Conservation (phyloP, 2,797 vertebrate genomes). For the Todus mexicanus region DNA sequence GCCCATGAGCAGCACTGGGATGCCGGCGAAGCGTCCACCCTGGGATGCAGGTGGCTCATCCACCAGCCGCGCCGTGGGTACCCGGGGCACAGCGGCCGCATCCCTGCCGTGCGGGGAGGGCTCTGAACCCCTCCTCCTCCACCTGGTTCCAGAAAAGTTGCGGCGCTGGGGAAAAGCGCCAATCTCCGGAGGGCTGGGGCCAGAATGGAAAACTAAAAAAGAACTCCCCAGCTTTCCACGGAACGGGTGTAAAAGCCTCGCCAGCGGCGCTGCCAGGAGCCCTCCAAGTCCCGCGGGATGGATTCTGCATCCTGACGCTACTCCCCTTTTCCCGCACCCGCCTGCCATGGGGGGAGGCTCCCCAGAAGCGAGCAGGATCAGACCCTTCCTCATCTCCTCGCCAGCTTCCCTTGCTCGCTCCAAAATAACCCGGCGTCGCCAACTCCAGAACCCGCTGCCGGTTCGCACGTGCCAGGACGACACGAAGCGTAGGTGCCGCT, state of each 20-base stretch:
- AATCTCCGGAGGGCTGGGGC: background rate
- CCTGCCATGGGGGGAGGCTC: background rate
- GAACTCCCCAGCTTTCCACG: background rate
- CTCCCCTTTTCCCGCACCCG: rapidly evolving
- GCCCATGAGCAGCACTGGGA: rapidly evolving
- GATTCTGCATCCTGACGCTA: background rate
- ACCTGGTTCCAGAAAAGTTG: background rate
- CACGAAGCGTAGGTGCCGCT: background rate
- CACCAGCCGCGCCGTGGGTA: rapidly evolving
- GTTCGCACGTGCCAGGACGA: background rate
- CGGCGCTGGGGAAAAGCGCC: background rate
- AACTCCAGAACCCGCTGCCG: background rate
- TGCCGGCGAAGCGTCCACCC: background rate
- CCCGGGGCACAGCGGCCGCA: rapidly evolving
- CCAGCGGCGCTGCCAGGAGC: background rate
- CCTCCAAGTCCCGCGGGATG: rapidly evolving
- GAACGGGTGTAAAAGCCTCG: background rate
- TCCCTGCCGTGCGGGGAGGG: rapidly evolving
- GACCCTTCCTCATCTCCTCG: background rate
- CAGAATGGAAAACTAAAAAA: background rate
- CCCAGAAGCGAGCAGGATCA: background rate
- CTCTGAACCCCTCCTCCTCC: too few relatives aligned
- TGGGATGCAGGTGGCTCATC: background rate
- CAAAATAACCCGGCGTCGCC: background rate
- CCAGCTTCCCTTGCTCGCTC: background rate